Conservation (phyloP, 2,113 vertebrate species). For the Jacana jacana region DNA sequence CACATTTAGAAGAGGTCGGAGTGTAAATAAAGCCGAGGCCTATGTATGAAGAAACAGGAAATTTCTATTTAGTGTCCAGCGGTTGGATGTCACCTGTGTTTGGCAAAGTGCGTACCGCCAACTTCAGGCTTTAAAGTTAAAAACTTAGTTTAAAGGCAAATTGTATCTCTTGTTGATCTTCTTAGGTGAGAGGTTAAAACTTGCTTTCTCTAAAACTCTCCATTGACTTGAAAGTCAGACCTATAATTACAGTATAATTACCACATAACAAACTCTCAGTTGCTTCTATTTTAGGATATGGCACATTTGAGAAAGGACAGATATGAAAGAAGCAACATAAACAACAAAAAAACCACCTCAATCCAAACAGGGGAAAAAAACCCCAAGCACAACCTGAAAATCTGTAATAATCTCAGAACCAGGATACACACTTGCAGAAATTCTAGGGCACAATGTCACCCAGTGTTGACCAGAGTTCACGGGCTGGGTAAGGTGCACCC, state of each 20-base stretch:
- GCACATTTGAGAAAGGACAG: neutral
- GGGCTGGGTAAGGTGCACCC: too few relatives aligned
- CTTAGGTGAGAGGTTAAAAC: neutral
- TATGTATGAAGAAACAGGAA: neutral
- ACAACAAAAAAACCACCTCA: neutral
- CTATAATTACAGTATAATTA: neutral
- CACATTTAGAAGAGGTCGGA: neutral
- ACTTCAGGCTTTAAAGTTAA: neutral
- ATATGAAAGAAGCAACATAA: neutral
- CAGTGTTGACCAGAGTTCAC: too few relatives aligned
- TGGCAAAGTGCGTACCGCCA: neutral
- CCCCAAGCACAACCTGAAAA: neutral
- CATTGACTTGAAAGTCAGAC: neutral
- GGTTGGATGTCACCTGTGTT: neutral
- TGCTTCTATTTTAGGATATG: neutral
- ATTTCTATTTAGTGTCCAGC: neutral
- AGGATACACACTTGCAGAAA: too few relatives aligned
- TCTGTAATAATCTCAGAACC: neutral
- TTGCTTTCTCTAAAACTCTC: neutral
- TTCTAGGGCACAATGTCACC: too few relatives aligned
- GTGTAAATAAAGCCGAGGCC: neutral
- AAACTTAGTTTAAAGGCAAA: neutral
- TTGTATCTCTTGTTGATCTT: neutral
- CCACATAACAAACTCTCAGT: neutral
- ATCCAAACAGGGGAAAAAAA: neutral